These are phyloP conservation scores for Denticeps clupeoides DNA, from an alignment of 2,797 vertebrate genomes.

Conservation along the genomic window DNA sequence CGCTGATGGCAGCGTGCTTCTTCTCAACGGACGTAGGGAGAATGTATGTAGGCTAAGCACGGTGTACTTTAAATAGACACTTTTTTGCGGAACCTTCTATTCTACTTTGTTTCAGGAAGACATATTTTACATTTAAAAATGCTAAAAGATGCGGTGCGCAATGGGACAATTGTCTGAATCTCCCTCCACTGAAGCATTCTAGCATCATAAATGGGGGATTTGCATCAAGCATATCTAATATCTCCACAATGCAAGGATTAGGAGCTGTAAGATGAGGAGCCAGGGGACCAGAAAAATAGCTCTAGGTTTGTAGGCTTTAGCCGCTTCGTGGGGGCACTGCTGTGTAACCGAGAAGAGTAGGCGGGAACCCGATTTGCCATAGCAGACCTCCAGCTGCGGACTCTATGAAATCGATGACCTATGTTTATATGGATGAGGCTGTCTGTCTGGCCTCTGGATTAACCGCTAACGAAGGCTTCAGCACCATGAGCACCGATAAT, in stretches of 20 bases:
- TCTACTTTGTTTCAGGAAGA: too few species aligned
- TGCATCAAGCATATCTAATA: constrained; percentile 12
- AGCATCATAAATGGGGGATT: constrained; percentile 5
- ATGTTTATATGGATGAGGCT: constrained; percentile 40
- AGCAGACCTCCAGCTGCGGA: constrained; percentile 52
- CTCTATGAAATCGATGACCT: constrained; percentile 48
- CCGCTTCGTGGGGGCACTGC: constrained; percentile 28
- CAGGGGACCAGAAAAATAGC: constrained; percentile 18
- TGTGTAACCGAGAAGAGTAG: constrained; percentile 47
- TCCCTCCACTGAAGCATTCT: constrained; percentile 4
- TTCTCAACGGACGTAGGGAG: too few species aligned
- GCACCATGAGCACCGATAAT: too few species aligned
- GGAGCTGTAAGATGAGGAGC: too few species aligned
- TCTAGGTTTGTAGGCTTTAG: constrained; percentile 14
- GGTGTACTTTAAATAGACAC: too few species aligned
- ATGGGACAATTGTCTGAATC: too few species aligned
- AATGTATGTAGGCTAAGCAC: too few species aligned
- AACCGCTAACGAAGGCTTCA: too few species aligned
- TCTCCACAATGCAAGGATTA: constrained; percentile 5
- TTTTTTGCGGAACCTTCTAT: too few species aligned
- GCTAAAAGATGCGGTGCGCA: too few species aligned
- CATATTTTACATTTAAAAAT: too few species aligned
- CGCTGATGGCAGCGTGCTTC: neutral
- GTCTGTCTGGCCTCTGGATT: too few species aligned
- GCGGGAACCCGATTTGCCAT: constrained; percentile 52